Percentiles rank a stretch among this genome's conserved stretches.
phyloP scores from a whole-genome alignment of 2,113 vertebrate species.

The Triplophysa siluroides region DNA sequence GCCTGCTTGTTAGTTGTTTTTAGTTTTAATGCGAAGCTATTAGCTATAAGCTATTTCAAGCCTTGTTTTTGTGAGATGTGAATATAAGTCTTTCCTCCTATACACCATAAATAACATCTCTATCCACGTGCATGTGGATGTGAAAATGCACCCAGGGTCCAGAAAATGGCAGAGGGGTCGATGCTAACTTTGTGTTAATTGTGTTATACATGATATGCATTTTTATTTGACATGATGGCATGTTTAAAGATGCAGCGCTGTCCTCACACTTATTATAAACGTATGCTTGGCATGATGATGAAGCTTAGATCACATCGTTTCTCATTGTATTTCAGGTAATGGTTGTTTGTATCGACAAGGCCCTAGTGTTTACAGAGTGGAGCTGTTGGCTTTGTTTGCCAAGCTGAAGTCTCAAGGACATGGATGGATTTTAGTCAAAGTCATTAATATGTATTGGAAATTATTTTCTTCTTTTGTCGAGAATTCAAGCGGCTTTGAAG shows the following conservation, averaged over 20 bases:
- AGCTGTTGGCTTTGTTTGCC: slow-evolving; percentile 33
- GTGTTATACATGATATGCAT: background rate
- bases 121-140: no score
- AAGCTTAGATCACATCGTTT: slow-evolving; percentile 47
- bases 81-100: background rate
- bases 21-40: background rate
- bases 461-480: slow-evolving; percentile 73
- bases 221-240: background rate
- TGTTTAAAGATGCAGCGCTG: background rate
- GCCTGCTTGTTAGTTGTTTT: slow-evolving; percentile 3
- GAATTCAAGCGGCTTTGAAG: slow-evolving; percentile 66
- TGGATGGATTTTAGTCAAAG: slow-evolving; percentile 64
- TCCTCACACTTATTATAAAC: background rate
- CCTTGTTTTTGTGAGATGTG: background rate
- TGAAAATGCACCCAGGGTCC: no score
- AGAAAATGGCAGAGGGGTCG: no score
- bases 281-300: slow-evolving; percentile 39
- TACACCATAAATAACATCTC: no score
- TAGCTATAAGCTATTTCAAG: background rate
- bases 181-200: background rate
- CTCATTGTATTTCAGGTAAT: slow-evolving; percentile 34
- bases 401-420: slow-evolving; percentile 71
- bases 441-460: slow-evolving; percentile 80
- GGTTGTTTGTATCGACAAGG: slow-evolving; percentile 31
- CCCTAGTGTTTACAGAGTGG: slow-evolving; percentile 28